These are phyloP conservation scores for Drosophila quasianomalipes DNA, from an alignment of 2,888 invertebrate genomes.

Conservation along the genomic window DNA sequence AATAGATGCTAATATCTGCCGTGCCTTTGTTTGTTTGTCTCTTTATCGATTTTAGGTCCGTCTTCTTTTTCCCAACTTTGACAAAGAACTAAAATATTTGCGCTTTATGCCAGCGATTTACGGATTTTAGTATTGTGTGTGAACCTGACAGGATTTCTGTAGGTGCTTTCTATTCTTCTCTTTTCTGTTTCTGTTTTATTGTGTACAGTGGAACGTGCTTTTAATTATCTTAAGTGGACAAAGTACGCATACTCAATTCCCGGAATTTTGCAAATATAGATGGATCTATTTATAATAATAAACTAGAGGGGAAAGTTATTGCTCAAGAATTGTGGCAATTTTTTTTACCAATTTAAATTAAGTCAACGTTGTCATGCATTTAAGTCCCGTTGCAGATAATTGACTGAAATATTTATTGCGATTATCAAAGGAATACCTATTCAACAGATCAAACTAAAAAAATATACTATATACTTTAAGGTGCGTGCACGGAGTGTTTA, in stretches of 20 bases:
- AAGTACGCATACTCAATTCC: neutral
- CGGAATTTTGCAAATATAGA: neutral
- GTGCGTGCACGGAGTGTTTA: neutral
- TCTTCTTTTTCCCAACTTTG: neutral
- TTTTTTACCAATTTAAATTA: constrained; percentile 2
- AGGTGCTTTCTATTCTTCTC: constrained; percentile 24
- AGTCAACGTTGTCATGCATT: neutral
- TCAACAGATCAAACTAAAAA: neutral
- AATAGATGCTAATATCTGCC: constrained; percentile 13
- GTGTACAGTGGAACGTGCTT: constrained; percentile 44
- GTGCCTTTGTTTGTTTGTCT: constrained; percentile 31
- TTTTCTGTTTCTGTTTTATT: constrained; percentile 7
- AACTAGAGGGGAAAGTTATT: neutral
- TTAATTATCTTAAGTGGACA: constrained; percentile 61
- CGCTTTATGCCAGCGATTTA: constrained; percentile 46
- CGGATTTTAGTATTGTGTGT: constrained; percentile 27
- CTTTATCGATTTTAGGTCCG: constrained; percentile 58
- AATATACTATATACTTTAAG: neutral
- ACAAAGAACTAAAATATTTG: constrained; percentile 47
- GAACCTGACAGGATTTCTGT: constrained; percentile 20
- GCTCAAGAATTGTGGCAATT: neutral
- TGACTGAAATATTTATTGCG: neutral
- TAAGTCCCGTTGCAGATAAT: constrained; percentile 11
- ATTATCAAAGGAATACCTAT: neutral
- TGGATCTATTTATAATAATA: constrained; percentile 20